Evolutionary conservation across 1,140 invertebrate species (phyloP).

Genomic region (Drosophila sturtevanti): DNA sequence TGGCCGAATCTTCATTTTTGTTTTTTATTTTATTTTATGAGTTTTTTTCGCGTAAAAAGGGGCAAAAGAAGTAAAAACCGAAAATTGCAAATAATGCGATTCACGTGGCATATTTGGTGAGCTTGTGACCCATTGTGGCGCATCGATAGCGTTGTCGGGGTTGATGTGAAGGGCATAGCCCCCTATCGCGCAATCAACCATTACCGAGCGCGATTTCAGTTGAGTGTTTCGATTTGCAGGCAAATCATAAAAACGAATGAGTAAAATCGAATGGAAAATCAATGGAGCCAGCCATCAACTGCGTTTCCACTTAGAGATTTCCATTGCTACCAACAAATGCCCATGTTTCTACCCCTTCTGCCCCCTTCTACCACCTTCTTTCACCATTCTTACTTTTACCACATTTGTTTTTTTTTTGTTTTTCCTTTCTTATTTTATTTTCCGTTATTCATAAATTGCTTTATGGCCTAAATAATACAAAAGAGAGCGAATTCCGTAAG

Average conservation of each 20-base stretch:
- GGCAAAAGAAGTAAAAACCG: slow-evolving; percentile 54
- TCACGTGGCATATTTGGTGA: slow-evolving; percentile 64
- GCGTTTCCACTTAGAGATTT: slow-evolving; percentile 31
- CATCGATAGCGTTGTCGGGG: slow-evolving; percentile 2
- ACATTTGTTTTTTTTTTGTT: neutral
- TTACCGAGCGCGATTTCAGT: slow-evolving; percentile 73
- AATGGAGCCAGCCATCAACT: slow-evolving; percentile 76
- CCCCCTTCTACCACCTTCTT: too few relatives aligned
- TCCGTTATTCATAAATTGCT: slow-evolving; percentile 47
- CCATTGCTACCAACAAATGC: slow-evolving; percentile 12
- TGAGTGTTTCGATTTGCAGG: slow-evolving; percentile 79
- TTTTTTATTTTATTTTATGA: neutral
- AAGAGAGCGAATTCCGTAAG: slow-evolving; percentile 18
- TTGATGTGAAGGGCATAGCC: slow-evolving; percentile 43
- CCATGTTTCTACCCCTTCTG: too few relatives aligned
- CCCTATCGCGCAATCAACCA: slow-evolving; percentile 71
- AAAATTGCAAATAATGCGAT: slow-evolving; percentile 80
- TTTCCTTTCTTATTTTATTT: slow-evolving; percentile 17
- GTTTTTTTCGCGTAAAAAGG: slow-evolving; percentile 48
- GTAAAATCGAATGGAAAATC: slow-evolving; percentile 80
- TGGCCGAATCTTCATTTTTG: neutral
- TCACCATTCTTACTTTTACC: neutral
- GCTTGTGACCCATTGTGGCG: slow-evolving; percentile 32
- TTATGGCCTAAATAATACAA: slow-evolving; percentile 59
- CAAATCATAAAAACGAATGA: slow-evolving; percentile 80